Conservation (phyloP, 1,140 invertebrate species). For the Drosophila mayri region DNA sequence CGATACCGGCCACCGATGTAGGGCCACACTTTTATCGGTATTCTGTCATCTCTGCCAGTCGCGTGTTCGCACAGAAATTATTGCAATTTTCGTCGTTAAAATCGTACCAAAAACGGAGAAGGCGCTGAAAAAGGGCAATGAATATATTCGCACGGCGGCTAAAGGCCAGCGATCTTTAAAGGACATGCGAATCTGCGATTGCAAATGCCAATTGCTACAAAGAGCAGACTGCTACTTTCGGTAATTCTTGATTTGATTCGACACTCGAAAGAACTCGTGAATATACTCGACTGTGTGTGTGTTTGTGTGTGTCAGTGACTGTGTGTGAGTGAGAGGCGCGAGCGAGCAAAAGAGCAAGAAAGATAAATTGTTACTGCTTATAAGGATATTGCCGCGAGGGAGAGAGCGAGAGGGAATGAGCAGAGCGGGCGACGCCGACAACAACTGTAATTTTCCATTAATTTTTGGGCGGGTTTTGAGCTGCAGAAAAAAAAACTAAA, state of each 20-base stretch:
- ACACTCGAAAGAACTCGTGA: constrained; percentile 42
- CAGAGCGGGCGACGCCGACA: constrained; percentile 32
- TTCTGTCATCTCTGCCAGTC: constrained; percentile 2
- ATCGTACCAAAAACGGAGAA: constrained; percentile 8
- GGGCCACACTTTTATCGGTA: background rate
- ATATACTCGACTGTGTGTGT: constrained; percentile 5
- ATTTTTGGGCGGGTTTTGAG: constrained; percentile 48
- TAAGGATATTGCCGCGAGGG: constrained; percentile 49
- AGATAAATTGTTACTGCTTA: constrained; percentile 48
- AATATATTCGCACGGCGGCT: constrained; percentile 18
- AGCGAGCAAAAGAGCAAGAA: constrained; percentile 35
- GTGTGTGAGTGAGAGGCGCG: constrained; percentile 20
- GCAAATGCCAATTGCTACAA: constrained; percentile 5
- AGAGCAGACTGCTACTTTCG: constrained; percentile 9
- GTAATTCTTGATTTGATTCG: constrained; percentile 24
- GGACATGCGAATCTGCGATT: constrained; percentile 15
- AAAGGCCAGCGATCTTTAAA: constrained; percentile 16
- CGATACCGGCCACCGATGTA: background rate
- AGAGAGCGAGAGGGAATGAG: constrained; percentile 38
- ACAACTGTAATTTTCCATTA: constrained; percentile 57
- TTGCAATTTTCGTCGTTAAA: constrained; percentile 31
- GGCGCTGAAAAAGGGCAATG: constrained; percentile 17
- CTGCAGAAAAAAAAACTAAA: constrained; percentile 33
- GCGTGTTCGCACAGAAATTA: constrained; percentile 29
- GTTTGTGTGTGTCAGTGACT: constrained; percentile 14